Evolutionary conservation across 2,797 vertebrate genomes (phyloP), one percentile per base, ranked within the genome.

Genomic region (Austrolebias charrua): DNA sequence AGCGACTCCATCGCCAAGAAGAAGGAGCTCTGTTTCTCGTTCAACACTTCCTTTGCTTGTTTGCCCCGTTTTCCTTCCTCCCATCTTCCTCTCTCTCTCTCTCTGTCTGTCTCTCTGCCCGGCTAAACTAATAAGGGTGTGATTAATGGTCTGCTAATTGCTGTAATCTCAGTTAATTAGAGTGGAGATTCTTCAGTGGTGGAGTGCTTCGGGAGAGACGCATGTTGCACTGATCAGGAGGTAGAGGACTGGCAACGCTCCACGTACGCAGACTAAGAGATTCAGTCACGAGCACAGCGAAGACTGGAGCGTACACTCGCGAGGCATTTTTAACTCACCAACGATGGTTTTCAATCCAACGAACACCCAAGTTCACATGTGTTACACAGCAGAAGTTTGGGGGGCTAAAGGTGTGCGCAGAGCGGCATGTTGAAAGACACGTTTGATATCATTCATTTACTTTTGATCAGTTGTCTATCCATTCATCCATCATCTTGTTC

Each of bases 71-170:
- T 46, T 19, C 72, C 62, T 76, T 70, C 76, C 55, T 66, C 76
- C 58, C 83, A 52, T 28, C 54, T 76, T 65, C 63, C 61, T 71
- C 75, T 56, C 65, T 43, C 73, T 1, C 77, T 35, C 77, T 33
- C 79, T 81, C 79, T 69, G 55, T 33, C 63, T 53, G 13, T 76
- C 79, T 78, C 76, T 70, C 78, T 81, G 82, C 81, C 86, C 86
- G 88, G 85, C 87, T 90, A 90, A 90, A 91, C 88, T 90, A 92
- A 90, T 91, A 87, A 90, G 90, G 84, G 78, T 86, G 89, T 92
- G 90, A 92, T 92, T 90, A 92, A 92, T 91, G 79, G 88, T 90
- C 85, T 84, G 86, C 89, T 92, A 91, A 93, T 93, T 93, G 89
- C 85, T 85, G 86, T 92, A 92, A 92, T 93, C 87, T 90, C 78